Conservation (phyloP, 2,888 invertebrate genomes). For the Mimas tiliae region DNA sequence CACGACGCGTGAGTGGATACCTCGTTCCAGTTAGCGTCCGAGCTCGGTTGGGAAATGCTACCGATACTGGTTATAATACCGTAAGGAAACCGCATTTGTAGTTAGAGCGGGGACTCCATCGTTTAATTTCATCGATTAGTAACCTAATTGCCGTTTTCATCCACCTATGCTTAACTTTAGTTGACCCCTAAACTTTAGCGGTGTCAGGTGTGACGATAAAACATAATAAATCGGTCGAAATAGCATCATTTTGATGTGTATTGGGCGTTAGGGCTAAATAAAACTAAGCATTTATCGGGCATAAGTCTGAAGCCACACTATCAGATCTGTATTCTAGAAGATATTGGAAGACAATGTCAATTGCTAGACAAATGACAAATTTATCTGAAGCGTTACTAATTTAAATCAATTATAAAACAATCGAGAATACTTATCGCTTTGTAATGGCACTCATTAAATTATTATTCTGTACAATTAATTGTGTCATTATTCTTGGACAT, state of each 20-base stretch:
- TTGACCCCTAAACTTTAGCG: too few relatives aligned
- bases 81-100: slow-evolving; percentile 17
- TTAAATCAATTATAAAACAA: slow-evolving; percentile 13
- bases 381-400: background rate
- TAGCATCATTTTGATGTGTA: too few relatives aligned
- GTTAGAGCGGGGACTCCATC: background rate
- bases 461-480: background rate
- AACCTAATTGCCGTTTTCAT: too few relatives aligned
- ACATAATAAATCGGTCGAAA: too few relatives aligned
- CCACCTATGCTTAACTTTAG: too few relatives aligned
- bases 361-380: background rate
- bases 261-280: too few relatives aligned
- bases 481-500: background rate
- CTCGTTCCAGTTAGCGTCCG: slow-evolving; percentile 27
- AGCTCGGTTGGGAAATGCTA: slow-evolving; percentile 28
- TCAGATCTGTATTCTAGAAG: too few relatives aligned
- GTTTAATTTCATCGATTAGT: background rate
- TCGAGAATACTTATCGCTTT: background rate
- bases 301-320: too few relatives aligned
- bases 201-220: too few relatives aligned
- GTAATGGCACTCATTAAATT: background rate
- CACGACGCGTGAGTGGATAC: slow-evolving; percentile 26
- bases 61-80: slow-evolving; percentile 14
- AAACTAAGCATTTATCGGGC: too few relatives aligned
- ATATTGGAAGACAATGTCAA: too few relatives aligned